Evolutionary conservation across 1,140 invertebrate species (phyloP).

Genomic region (Drosophila nigrodunni): DNA sequence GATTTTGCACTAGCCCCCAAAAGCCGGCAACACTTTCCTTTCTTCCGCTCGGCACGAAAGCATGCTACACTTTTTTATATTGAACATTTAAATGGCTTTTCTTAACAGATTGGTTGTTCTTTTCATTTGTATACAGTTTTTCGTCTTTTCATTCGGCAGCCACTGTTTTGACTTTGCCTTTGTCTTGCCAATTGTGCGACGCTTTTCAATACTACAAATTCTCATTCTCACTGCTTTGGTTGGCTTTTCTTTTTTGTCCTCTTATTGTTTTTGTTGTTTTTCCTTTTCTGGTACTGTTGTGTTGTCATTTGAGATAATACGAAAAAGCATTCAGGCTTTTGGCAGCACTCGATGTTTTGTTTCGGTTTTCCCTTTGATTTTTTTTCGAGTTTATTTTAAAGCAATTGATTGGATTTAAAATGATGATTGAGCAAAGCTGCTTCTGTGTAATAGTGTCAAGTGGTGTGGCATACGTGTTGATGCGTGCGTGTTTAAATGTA

Average conservation of each 20-base stretch:
- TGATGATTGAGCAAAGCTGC: constrained; percentile 40
- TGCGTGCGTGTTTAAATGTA: constrained; percentile 26
- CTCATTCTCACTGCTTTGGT: constrained; percentile 5
- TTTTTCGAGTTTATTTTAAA: constrained; percentile 76
- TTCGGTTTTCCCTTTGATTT: constrained; percentile 63
- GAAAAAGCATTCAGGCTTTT: constrained; percentile 61
- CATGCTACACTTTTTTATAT: constrained; percentile 46
- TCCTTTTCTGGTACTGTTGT: constrained; percentile 43
- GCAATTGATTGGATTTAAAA: constrained; percentile 79
- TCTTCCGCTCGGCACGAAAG: constrained; percentile 17
- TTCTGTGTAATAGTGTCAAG: constrained; percentile 33
- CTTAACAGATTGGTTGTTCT: constrained; percentile 71
- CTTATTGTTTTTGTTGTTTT: constrained; percentile 38
- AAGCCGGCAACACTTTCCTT: constrained; percentile 28
- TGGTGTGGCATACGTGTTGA: constrained; percentile 42
- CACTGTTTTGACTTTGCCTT: constrained; percentile 38
- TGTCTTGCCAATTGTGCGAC: constrained; percentile 47
- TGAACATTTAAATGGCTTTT: constrained; percentile 74
- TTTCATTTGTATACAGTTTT: constrained; percentile 40
- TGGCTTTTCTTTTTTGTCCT: constrained; percentile 4
- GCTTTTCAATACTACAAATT: constrained; percentile 56
- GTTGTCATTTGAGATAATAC: constrained; percentile 81
- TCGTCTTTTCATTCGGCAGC: constrained; percentile 18
- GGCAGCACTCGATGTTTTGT: constrained; percentile 59
- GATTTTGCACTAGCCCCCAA: constrained; percentile 14